These are phyloP conservation scores for human (Homo sapiens) DNA, from an alignment of 2,113 vertebrate genomes.

Conservation along the genomic window GRCh38 chr2:55970001-55970500, in stretches of 20 bases:
- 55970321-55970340: slow-evolving; percentile 7
- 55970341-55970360: neutral
- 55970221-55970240: slow-evolving; percentile 8
- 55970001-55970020: neutral
- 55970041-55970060: neutral
- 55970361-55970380: neutral
- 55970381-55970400: neutral
- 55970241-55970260: neutral
- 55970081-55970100: neutral
- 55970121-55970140: neutral
- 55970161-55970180: neutral
- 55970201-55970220: neutral
- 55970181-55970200: neutral
- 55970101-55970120: neutral
- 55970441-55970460: slow-evolving; percentile 5
- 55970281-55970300: slow-evolving; percentile 25
- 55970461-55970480: slow-evolving; percentile 50
- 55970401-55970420: neutral
- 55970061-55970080: neutral
- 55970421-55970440: neutral
- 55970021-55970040: neutral
- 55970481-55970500: slow-evolving; percentile 39
- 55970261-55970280: neutral
- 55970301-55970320: neutral
- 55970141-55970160: neutral